Evolutionary conservation across 2,888 invertebrate genomes (phyloP).

Genomic region (Myopa tessellatipennis): DNA sequence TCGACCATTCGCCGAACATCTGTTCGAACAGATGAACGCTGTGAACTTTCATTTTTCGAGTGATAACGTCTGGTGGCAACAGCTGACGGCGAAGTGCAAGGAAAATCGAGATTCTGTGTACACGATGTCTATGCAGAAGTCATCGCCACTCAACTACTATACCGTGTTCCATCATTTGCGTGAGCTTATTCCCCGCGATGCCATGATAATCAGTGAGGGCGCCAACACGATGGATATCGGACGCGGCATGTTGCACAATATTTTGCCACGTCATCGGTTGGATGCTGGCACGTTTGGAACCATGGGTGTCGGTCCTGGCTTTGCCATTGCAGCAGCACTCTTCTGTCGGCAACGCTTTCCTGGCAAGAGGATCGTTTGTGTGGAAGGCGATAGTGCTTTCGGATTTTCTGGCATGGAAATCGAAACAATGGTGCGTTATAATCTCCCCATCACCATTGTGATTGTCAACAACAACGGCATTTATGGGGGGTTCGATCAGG

Average conservation of each 20-base stretch:
- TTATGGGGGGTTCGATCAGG: conserved; percentile 85
- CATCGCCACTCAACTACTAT: conserved; percentile 91
- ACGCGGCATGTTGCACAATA: conserved; percentile 86
- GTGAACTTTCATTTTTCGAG: conserved; percentile 72
- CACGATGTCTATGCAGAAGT: conserved; percentile 77
- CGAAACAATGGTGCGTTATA: conserved; percentile 95
- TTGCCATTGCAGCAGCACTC: conserved; percentile 91
- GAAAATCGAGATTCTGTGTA: conserved; percentile 77
- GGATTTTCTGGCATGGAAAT: conserved; percentile 99
- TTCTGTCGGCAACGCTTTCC: conserved; percentile 87
- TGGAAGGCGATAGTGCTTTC: conserved; percentile 97
- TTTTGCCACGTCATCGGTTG: conserved; percentile 84
- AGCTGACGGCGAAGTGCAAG: conserved; percentile 76
- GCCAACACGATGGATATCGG: conserved; percentile 99
- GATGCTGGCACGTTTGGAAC: conserved; percentile 98
- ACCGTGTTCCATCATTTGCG: conserved; percentile 89
- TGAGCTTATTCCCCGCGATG: conserved; percentile 80
- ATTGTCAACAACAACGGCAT: conserved; percentile 97
- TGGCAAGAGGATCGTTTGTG: conserved; percentile 86
- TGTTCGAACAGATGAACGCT: conserved; percentile 72
- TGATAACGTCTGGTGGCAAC: conserved; percentile 81
- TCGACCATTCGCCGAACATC: conserved; percentile 76
- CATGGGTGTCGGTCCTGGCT: conserved; percentile 95
- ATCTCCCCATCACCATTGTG: conserved; percentile 88
- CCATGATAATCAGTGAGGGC: conserved; percentile 94